Percentiles rank a stretch among this genome's conserved stretches.
Conservation (phyloP, 2,113 vertebrate species). For the Atherinomorus stipes region DNA sequence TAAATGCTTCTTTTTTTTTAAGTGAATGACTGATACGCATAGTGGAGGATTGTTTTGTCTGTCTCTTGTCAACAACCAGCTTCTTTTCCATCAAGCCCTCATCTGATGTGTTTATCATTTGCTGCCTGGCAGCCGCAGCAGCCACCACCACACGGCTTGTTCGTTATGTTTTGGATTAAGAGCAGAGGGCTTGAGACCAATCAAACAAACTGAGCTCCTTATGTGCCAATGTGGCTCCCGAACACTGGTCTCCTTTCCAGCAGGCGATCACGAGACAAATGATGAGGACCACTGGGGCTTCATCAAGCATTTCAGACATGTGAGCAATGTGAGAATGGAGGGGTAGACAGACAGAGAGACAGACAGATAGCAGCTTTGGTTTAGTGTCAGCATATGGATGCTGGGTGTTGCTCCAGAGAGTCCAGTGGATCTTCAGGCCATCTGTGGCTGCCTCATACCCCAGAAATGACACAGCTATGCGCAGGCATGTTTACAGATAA, state of each 20-base stretch:
- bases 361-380: constrained; percentile 69
- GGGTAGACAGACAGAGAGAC: constrained; percentile 39
- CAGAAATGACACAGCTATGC: constrained; percentile 39
- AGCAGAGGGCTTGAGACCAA: constrained; percentile 68
- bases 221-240: constrained; percentile 69
- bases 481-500: constrained; percentile 7
- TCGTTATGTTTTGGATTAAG: constrained; percentile 78
- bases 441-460: constrained; percentile 66
- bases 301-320: constrained; percentile 60
- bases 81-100: constrained; percentile 36
- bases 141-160: constrained; percentile 56
- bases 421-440: constrained; percentile 72
- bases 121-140: constrained; percentile 27
- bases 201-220: constrained; percentile 69
- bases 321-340: constrained; percentile 50
- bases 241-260: constrained; percentile 56
- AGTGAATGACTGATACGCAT: constrained; percentile 20
- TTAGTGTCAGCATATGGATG: constrained; percentile 76
- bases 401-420: constrained; percentile 65
- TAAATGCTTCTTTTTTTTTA: constrained; percentile 34
- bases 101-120: constrained; percentile 75
- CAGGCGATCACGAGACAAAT: constrained; percentile 46
- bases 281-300: constrained; percentile 55
- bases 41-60: constrained; percentile 26
- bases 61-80: constrained; percentile 44